Base-by-base conservation (phyloP, 2,113 vertebrate species). In the Gyps fulvus region DNA sequence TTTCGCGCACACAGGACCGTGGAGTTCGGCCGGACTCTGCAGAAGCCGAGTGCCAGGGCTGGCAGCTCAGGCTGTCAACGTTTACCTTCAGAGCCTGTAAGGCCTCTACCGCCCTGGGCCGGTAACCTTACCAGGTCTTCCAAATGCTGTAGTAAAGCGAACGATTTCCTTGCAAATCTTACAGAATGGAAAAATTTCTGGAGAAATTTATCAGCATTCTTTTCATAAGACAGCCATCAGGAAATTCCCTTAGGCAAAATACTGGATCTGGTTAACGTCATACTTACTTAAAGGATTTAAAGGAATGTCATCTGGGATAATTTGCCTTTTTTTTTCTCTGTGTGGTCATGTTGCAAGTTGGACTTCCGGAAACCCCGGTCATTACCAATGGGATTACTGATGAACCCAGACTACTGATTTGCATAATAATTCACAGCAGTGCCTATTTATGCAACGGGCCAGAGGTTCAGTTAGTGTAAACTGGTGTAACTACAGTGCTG, bases 41-140 rank as follows among this genome's bases (percentile, higher is more conserved):
- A 40, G 40, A 5, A 16, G 6, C 49, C 2, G 0, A 11, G 49
- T 6, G 43, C 29, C 38, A 14, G 42, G 38, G 58, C 10, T 27
- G n/a, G 26, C 22, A 27, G 14, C 62, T 55, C 63, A 2, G 10
- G 8, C 22, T 42, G 22, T 4, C n/a, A 17, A 2, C 13, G 0
- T 27, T 65, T 47, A 40, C 18, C 9, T 27, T 40, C 32, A 12
- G 13, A 50, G 26, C 16, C 65, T 38, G 10, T 27, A 42, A 21
- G 13, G 19, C 18, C 6, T 65, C 32, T 10, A 3, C 31, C 8
- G 26, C 27, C 8, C 20, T 16, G 16, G 50, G 16, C 29, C 61
- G 16, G 19, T 55, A 26, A 13, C 19, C 10, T 16, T 14, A 19
- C 9, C 25, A 4, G 1, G 4, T 43, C 34, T 66, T 89, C 23